phyloP scores from a whole-genome alignment of 2,113 vertebrate genomes.

The Tapirus terrestris region DNA sequence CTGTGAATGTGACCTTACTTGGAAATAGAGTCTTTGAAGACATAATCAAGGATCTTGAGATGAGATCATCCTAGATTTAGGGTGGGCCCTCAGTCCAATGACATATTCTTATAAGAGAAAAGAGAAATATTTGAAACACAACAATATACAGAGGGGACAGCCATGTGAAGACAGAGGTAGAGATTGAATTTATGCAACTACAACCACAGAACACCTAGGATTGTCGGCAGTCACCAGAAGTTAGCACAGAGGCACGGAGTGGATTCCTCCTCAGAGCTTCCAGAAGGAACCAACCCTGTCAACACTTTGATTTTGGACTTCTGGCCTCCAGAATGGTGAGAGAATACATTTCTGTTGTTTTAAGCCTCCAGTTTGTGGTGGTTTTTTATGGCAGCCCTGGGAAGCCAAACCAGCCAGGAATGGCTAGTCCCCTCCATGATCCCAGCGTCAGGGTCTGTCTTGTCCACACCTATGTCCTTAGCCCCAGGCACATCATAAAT shows the following conservation, averaged over 20 bases:
- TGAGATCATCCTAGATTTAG: not conserved
- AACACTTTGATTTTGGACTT: not conserved
- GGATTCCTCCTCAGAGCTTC: not conserved
- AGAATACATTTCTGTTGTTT: not conserved
- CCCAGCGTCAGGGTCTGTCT: not conserved
- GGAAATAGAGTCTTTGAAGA: not conserved
- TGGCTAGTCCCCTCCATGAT: not conserved
- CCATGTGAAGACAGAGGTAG: not conserved
- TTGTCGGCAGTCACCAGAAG: not conserved
- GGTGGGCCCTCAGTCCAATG: not conserved
- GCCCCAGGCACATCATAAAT: not conserved
- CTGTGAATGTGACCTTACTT: not conserved
- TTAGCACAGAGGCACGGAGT: not conserved
- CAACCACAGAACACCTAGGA: not conserved
- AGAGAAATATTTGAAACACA: not conserved
- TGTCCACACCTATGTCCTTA: not conserved
- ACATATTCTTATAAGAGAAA: not conserved
- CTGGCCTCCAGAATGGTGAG: not conserved
- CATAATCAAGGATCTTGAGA: not conserved
- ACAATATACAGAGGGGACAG: not conserved
- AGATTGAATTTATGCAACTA: not conserved
- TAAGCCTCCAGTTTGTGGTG: not conserved
- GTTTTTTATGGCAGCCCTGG: not conserved
- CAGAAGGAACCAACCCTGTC: not conserved
- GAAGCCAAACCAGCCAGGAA: not conserved